Evolutionary conservation across 2,888 invertebrate species (phyloP).

Genomic region (Drosophila niveifrons): DNA sequence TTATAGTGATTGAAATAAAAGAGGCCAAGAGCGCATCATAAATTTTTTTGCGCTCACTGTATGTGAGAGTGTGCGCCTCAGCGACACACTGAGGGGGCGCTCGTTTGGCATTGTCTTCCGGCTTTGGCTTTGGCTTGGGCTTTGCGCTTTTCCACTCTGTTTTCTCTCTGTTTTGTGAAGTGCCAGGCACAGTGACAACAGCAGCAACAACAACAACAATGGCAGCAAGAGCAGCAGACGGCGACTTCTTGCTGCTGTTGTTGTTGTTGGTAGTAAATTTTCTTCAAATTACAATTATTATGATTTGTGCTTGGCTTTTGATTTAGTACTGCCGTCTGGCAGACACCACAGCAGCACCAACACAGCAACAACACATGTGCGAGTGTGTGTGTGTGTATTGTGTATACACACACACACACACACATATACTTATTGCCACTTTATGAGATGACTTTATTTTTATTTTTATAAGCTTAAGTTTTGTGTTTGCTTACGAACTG

Average conservation of each 20-base stretch:
- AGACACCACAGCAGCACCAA: conserved; percentile 34
- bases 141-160: neutral
- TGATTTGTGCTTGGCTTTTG: conserved; percentile 78
- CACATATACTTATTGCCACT: conserved; percentile 56
- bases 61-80: conserved; percentile 15
- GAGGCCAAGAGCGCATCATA: conserved; percentile 81
- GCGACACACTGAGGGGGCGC: conserved; percentile 36
- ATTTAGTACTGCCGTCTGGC: conserved; percentile 68
- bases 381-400: conserved; percentile 19
- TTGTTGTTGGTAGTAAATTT: conserved; percentile 80
- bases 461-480: conserved; percentile 58
- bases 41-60: conserved; percentile 71
- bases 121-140: conserved; percentile 59
- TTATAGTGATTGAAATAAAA: conserved; percentile 83
- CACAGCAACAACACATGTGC: conserved; percentile 12
- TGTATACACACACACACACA: neutral
- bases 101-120: conserved; percentile 79
- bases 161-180: conserved; percentile 66
- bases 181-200: conserved; percentile 62
- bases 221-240: conserved; percentile 28
- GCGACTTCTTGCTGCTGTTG: conserved; percentile 54
- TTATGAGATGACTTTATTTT: conserved; percentile 72
- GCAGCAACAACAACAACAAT: conserved; percentile 28
- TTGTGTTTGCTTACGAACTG: neutral
- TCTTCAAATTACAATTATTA: conserved; percentile 82